Percentiles rank a stretch among this genome's conserved stretches.
These are phyloP conservation scores for Papilio helenus DNA, from an alignment of 1,140 invertebrate species.

Conservation along the genomic window DNA sequence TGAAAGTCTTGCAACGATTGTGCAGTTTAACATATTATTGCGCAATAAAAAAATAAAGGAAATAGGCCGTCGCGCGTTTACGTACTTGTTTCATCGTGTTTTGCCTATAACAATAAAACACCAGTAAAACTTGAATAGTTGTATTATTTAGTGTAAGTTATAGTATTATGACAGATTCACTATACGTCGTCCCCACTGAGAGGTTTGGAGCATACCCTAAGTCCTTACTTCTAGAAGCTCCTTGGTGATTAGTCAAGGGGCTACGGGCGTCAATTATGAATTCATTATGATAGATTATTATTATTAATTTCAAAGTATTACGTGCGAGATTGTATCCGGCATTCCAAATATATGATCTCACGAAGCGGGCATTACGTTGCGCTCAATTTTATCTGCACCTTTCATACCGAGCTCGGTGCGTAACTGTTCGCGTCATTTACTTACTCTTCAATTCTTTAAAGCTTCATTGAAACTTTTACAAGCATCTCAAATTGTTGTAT, in stretches of 20 bases:
- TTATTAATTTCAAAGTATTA: background rate
- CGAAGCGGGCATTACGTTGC: slow-evolving; percentile 29
- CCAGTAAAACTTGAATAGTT: background rate
- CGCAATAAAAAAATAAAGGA: no score
- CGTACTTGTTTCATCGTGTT: no score
- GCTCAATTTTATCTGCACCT: slow-evolving; percentile 38
- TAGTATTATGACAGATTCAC: background rate
- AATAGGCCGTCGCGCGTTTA: no score
- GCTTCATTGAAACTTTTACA: background rate
- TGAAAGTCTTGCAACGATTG: no score
- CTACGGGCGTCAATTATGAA: no score
- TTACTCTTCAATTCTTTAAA: background rate
- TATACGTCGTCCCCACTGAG: no score
- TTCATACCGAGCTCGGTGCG: slow-evolving; percentile 30
- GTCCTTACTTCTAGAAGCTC: no score
- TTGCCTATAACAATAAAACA: no score
- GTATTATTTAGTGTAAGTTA: background rate
- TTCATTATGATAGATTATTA: background rate
- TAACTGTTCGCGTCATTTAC: slow-evolving; percentile 16
- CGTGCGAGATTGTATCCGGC: slow-evolving; percentile 20
- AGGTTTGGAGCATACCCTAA: no score
- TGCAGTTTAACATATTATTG: no score
- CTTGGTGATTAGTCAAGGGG: background rate
- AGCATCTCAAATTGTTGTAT: background rate
- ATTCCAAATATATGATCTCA: slow-evolving; percentile 42